phyloP scores from a whole-genome alignment of 35 echinoderm and acorn worm species.

The Anneissia japonica region DNA sequence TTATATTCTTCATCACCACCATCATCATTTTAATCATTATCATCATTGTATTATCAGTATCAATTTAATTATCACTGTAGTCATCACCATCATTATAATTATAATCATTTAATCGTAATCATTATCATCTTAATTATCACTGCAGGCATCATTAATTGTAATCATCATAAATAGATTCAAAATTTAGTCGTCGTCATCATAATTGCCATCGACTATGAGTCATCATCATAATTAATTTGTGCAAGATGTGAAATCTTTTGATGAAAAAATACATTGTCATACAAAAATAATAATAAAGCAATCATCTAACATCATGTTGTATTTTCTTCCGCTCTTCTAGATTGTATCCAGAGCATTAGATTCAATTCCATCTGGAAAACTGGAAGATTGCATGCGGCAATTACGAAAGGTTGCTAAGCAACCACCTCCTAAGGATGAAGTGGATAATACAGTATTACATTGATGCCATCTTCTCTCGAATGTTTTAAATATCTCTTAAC shows the following conservation, averaged over 20 bases:
- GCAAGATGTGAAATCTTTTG: background rate
- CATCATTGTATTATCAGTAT: too few relatives aligned
- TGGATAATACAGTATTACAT: conserved; percentile 74
- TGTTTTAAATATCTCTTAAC: background rate
- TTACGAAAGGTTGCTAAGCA: conserved; percentile 71
- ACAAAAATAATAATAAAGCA: background rate
- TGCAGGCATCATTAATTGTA: background rate
- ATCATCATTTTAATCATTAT: too few relatives aligned
- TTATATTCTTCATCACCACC: too few relatives aligned
- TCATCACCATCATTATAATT: too few relatives aligned
- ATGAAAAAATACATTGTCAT: background rate
- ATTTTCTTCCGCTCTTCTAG: conserved; percentile 43
- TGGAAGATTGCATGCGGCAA: conserved; percentile 63
- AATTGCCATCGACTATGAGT: background rate
- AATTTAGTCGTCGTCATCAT: too few relatives aligned
- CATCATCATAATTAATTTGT: background rate
- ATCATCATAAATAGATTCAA: background rate
- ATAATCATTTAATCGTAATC: too few relatives aligned
- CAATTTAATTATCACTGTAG: too few relatives aligned
- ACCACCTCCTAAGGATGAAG: conserved; percentile 47
- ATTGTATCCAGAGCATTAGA: conserved; percentile 47
- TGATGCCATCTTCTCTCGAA: conserved; percentile 1
- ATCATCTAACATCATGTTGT: too few relatives aligned
- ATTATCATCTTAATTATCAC: background rate
- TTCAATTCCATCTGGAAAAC: conserved; percentile 67